Evolutionary conservation across 1,140 invertebrate species (phyloP), one percentile per base, ranked within the genome.

Genomic region (Zaprionus kolodkinae): DNA sequence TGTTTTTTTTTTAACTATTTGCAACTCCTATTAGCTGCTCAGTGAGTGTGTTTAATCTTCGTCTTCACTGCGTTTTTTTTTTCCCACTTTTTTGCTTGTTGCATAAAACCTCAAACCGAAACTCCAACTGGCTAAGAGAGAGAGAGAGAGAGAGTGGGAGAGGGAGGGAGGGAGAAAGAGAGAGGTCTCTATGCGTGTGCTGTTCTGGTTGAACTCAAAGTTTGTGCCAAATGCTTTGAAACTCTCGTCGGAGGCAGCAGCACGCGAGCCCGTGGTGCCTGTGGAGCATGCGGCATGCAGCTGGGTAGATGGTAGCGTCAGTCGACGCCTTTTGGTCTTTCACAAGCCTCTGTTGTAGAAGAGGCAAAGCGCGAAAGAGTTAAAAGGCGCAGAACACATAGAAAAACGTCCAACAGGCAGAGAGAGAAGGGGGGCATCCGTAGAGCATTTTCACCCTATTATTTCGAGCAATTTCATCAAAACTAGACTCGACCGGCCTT

Each of bases 401-500:
- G 17, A 40, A 72, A 74, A 61, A 38, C 55, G 13, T 4, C 59
- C 9, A 38, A 30, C 27, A 2, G 27, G 3, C 27, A 30, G 15
- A 30, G 36, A 40, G 36, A 27, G 13, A 21, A 30, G 12, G 3
- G 43, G 1, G 30, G 36, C 12, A 55, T 11, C 60, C 72, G 63
- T 77, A 81, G 80, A 81, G 80, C 85, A 89, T 88, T 88, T 88
- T 84, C 84, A 88, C 84, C 84, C 84, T 88, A 88, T 88, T 88
- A 88, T 88, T 88, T 88, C 85, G 55, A 89, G 85, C 84, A 88
- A 88, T 88, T 88, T 89, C 85, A 81, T 89, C 84, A 89, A 89
- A 88, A 88, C 77, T 85, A 89, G 84, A 88, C 68, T 66, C 70
- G 73, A 68, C 72, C 72, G 61, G 48, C 61, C 48, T 64, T 63